Percentiles rank a stretch among this genome's conserved stretches.
These are phyloP conservation scores for Sclerurus mexicanus DNA, from an alignment of 2,113 vertebrate species.

Conservation along the genomic window DNA sequence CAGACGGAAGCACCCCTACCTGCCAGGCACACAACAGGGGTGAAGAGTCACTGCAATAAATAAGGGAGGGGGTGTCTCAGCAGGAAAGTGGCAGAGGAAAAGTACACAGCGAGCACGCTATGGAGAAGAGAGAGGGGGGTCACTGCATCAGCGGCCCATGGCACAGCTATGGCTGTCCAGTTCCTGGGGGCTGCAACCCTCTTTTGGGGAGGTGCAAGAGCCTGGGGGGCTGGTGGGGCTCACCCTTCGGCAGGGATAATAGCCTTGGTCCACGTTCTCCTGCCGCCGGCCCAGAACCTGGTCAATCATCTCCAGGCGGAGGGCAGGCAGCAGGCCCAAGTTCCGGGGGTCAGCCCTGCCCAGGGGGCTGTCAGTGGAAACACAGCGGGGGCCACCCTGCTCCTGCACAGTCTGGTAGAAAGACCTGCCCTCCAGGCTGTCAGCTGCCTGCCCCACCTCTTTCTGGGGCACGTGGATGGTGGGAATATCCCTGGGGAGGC, in stretches of 20 bases:
- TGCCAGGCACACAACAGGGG: background rate
- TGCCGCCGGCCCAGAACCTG: constrained; percentile 32
- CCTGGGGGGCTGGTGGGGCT: constrained; percentile 28
- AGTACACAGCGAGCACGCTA: background rate
- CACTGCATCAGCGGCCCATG: background rate
- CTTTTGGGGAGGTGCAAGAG: constrained; percentile 4
- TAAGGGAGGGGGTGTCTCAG: background rate
- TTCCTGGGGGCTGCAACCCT: background rate
- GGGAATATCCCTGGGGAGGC: constrained; percentile 67
- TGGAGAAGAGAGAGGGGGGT: background rate
- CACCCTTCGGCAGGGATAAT: background rate
- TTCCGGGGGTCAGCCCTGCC: constrained; percentile 62
- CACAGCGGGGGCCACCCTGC: background rate
- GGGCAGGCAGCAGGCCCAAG: constrained; percentile 67
- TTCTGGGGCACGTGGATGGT: constrained; percentile 72
- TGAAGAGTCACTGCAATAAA: constrained; percentile 24
- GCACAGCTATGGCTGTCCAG: background rate
- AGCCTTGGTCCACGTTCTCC: background rate
- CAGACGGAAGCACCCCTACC: background rate
- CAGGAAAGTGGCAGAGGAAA: background rate
- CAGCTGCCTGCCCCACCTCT: constrained; percentile 14
- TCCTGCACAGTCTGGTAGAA: constrained; percentile 61
- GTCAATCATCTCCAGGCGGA: constrained; percentile 68
- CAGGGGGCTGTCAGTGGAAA: constrained; percentile 39
- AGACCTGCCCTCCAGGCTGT: constrained; percentile 54